Evolutionary conservation across 1,140 invertebrate species (phyloP).

Genomic region (Heterodera carotae): DNA sequence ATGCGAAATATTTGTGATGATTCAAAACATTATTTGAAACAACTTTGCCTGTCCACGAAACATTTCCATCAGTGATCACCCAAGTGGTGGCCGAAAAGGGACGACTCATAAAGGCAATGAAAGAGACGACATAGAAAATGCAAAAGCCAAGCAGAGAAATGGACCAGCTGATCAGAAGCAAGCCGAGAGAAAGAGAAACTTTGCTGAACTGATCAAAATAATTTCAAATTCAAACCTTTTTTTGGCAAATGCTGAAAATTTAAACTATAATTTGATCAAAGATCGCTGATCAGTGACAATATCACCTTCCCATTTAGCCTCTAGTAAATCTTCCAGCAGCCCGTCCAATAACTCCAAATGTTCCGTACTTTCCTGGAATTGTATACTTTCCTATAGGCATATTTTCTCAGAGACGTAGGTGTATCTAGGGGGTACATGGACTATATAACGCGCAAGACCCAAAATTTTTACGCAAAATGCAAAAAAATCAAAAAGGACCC

Average conservation of each 20-base stretch:
- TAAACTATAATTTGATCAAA: neutral
- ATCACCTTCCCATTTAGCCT: constrained; percentile 87
- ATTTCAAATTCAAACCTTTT: constrained; percentile 36
- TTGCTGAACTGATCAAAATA: neutral
- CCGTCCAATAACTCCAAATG: constrained; percentile 95
- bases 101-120: constrained; percentile 59
- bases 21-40: too few relatives aligned
- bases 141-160: constrained; percentile 53
- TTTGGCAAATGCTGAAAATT: constrained; percentile 45
- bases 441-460: too few relatives aligned
- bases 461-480: too few relatives aligned
- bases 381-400: too few relatives aligned
- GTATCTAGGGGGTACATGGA: too few relatives aligned
- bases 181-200: constrained; percentile 10
- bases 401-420: too few relatives aligned
- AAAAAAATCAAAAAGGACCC: too few relatives aligned
- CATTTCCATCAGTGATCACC: constrained; percentile 46
- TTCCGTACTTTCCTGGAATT: constrained; percentile 87
- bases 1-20: neutral
- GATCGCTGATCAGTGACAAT: neutral
- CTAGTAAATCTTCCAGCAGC: constrained; percentile 85
- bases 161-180: constrained; percentile 46
- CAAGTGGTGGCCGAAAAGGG: constrained; percentile 59
- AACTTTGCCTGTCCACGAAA: constrained; percentile 30
- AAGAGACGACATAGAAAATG: constrained; percentile 57